Base-by-base conservation (phyloP, 2,113 vertebrate genomes). In the Gambusia affinis region DNA sequence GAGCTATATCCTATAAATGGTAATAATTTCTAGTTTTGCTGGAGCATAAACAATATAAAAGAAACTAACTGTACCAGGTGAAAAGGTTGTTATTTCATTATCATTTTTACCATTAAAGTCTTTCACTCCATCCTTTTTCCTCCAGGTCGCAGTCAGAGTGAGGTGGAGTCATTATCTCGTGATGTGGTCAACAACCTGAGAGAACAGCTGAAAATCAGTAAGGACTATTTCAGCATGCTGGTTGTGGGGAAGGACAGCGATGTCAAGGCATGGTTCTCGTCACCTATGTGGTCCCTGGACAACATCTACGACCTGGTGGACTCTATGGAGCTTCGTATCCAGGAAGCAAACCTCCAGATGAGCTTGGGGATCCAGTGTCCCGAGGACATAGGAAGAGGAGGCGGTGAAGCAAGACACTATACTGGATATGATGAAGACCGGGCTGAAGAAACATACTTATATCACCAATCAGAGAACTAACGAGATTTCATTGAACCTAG, bases 281-380 rank as follows among this genome's bases (percentile, higher is more conserved):
- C 95, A 0, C 93, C 95, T 24, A 67, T 94, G 83, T 96, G 94
- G 95, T 92, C 94, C 24, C 64, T 95, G 81, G 92, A 92, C 37
- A 95, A 75, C 78, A 73, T 95, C 78, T 95, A 95, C 4, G 94
- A 95, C 78, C 91, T 95, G 75, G 93, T 95, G 79, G 94, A 95
- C 86, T 95, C 94, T 51, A 91, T 87, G 91, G 94, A 95, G 78
- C 89, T 89, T 29, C 91, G 94, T 2, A 86, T 91, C 3, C 89
- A 94, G 80, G 95, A 96, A 72, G 85, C 91, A 71, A 92, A 82
- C 77, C 89, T 96, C 44, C 95, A 96, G 90, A 83, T 67, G 65
- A 89, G 89, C 35, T 90, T 95, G 27, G 93, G 94, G 27, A 95
- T 96, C 80, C 70, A 81, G 60, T 95, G 95, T 70, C 88, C 88